Evolutionary conservation across 2,797 vertebrate genomes (phyloP).

Genomic region (Sandelia bainsii): DNA sequence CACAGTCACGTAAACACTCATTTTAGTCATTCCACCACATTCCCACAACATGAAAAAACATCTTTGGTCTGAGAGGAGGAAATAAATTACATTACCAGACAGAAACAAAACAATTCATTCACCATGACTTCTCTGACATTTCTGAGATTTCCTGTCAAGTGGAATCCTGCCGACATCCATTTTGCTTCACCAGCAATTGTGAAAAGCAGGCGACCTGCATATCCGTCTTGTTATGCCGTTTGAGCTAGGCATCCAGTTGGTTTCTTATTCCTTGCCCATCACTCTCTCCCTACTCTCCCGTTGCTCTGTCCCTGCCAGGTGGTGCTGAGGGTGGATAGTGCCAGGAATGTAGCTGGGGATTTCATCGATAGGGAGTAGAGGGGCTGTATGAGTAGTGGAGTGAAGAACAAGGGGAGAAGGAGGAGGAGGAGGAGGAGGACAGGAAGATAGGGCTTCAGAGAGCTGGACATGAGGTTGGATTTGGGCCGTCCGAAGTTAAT

Average conservation of each 20-base stretch:
- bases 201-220: conserved; percentile 62
- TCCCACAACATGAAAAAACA: conserved; percentile 29
- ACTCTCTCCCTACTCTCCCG: conserved; percentile 56
- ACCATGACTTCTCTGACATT: conserved; percentile 70
- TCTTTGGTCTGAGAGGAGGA: conserved; percentile 19
- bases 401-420: conserved; percentile 2
- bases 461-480: conserved; percentile 62
- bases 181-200: conserved; percentile 63
- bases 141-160: conserved; percentile 77
- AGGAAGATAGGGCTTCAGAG: conserved; percentile 25
- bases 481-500: conserved; percentile 79
- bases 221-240: conserved; percentile 71
- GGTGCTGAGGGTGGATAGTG: conserved; percentile 55
- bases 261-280: conserved; percentile 67
- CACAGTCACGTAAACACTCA: conserved; percentile 22
- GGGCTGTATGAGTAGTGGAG: conserved; percentile 36
- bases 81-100: conserved; percentile 49
- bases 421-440: conserved; percentile 14
- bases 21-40: conserved; percentile 39
- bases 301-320: conserved; percentile 67
- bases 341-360: conserved; percentile 39
- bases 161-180: conserved; percentile 70
- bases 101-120: conserved; percentile 73
- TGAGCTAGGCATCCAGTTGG: conserved; percentile 73
- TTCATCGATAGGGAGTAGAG: conserved; percentile 49